Base-by-base conservation (phyloP, 1,140 invertebrate genomes). In the roundworm (Caenorhabditis elegans) region DNA sequence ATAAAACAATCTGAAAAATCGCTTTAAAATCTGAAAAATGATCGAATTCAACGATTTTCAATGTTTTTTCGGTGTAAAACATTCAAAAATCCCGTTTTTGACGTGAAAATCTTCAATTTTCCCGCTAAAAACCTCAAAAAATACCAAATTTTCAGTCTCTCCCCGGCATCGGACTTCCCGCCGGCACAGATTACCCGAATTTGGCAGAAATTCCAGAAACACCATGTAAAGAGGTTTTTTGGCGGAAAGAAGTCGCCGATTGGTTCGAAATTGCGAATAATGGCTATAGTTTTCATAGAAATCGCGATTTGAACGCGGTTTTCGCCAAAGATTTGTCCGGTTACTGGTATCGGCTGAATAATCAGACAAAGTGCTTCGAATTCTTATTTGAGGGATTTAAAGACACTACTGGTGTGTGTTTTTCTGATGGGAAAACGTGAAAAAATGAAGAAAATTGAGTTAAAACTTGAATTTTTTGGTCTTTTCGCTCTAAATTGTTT, bases 291-390 rank as follows among this genome's bases (percentile, higher is more conserved):
- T 70, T 70, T 43, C 22, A 70, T 70, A 4, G 34, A 39, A 70
- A 39, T 22, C n/a, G 8, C 2, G 24, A 5, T 5, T 8, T 4
- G n/a, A 70, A 70, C 39, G 22, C 31, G 0, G n/a, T 70, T 36
- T 70, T 70, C 22, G 60, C 60, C n/a, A 70, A 70, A 17, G 60
- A 70, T 70, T 70, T 70, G 19, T 70, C 60, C 3, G 60, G 60
- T 11, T 70, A 70, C 28, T 70, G 60, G 60, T 70, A 70, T 70
- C 26, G 26, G 43, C 28, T 70, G 60, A 70, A 70, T 39, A 70
- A 70, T 39, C 19, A 39, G 60, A 43, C 60, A 28, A 70, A 28
- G 26, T 70, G 60, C 17, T 70, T 70, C 13, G 60, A 70, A n/a
- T 70, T 70, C 10, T n/a, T 70, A 0, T 70, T 70, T 34, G 60